Base-by-base conservation (phyloP, 1,140 invertebrate genomes). In the Calliopsis andreniformis region DNA sequence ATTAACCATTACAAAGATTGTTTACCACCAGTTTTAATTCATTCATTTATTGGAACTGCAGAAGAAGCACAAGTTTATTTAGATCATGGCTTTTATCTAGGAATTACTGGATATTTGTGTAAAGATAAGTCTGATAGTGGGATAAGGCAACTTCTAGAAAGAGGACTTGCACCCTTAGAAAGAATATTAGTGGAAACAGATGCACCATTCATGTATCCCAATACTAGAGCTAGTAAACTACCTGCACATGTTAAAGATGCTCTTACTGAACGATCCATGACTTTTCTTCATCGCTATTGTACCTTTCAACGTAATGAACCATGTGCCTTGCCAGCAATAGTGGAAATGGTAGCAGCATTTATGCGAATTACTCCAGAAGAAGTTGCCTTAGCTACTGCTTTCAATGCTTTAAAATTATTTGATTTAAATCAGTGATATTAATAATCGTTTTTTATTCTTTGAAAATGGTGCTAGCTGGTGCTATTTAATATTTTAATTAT, bases 251-350 rank as follows among this genome's bases (percentile, higher is more conserved):
- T 99, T 6, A 98, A 98, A 92, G 95, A 97, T 84, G 94, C 95
- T 51, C 92, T 99, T 56, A 97, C 97, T 10, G 96, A 98, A 92
- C 95, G 97, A 93, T 97, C 94, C n/a, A 89, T 93, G 84, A 94
- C 91, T 66, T 96, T 94, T 89, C 89, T 95, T 80, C 94, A 93
- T 80, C 93, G 95, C 78, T 98, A 98, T 92, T 98, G 97, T 91
- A 98, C 97, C 68, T 99, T 99, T 92, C 97, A 99, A 93, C 94
- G 98, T 78, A 99, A 99, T 89, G 98, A 99, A 92, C 98, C 98
- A 0, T 98, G 98, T 92, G 97, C 97, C 20, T 92, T 99, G 68
- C 97, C 98, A 18, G 97, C 97, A 39, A 97, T 98, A 62, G 96
- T 98, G 20, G 98, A 99, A 92, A 96, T 99, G 94, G 95, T 99